A percentile compares a stretch with the other conserved stretches of the same genome.
Evolutionary conservation across 2,888 invertebrate species (phyloP).

Genomic region (Alentia gelatinosa): DNA sequence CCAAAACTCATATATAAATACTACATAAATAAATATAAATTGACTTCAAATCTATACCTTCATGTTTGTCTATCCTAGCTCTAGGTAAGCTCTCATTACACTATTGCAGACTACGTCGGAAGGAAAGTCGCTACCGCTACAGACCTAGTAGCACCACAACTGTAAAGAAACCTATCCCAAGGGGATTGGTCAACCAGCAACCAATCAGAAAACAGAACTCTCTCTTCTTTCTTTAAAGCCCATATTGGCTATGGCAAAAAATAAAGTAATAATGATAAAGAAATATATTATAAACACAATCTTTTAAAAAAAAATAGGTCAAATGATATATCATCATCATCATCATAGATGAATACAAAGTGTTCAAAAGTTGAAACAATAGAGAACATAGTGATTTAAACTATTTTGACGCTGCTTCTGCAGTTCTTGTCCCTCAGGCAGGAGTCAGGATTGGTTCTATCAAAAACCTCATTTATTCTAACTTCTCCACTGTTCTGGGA

Average conservation of each 20-base stretch:
- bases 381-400: no score
- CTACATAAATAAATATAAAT: conserved; percentile 18
- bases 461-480: not conserved
- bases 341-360: no score
- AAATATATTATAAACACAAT: not conserved
- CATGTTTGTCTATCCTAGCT: not conserved
- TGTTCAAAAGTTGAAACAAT: no score
- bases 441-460: not conserved
- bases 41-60: conserved; percentile 35
- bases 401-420: no score
- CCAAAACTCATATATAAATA: conserved; percentile 41
- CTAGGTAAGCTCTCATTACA: not conserved
- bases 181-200: conserved; percentile 44
- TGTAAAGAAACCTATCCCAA: not conserved
- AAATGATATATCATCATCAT: not conserved
- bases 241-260: not conserved
- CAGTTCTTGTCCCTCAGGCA: not conserved
- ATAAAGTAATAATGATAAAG: not conserved
- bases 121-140: conserved; percentile 6
- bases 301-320: not conserved
- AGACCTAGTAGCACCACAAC: conserved; percentile 28
- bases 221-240: not conserved
- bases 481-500: not conserved
- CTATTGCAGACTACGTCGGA: conserved; percentile 27
- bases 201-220: conserved; percentile 29